phyloP scores from a whole-genome alignment of 1,140 invertebrate genomes.

The Drosophila simulans region DNA sequence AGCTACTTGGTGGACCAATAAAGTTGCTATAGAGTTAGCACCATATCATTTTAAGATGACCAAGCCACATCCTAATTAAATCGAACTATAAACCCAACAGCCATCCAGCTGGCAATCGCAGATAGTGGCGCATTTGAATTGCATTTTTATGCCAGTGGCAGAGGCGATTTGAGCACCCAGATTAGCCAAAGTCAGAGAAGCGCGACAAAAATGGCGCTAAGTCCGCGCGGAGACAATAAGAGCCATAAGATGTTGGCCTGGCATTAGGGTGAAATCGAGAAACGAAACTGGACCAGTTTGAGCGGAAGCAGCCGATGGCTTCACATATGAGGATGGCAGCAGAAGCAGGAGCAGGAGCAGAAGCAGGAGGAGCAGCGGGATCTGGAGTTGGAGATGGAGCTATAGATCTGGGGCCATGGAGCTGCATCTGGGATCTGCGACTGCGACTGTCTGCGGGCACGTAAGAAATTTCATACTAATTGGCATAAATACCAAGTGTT shows the following conservation, averaged over 20 bases:
- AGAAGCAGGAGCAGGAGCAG: neutral
- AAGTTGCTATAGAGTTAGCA: neutral
- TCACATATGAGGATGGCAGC: constrained; percentile 23
- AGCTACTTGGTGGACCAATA: too few relatives aligned
- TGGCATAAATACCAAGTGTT: constrained; percentile 85
- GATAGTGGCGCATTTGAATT: constrained; percentile 7
- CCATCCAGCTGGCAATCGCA: neutral
- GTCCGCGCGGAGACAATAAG: constrained; percentile 54
- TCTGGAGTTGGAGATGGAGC: constrained; percentile 30
- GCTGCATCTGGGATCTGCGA: constrained; percentile 24
- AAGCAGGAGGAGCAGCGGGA: neutral
- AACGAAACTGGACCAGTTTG: constrained; percentile 83
- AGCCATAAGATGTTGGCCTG: constrained; percentile 34
- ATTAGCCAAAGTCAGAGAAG: constrained; percentile 64
- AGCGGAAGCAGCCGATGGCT: constrained; percentile 74
- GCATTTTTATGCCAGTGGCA: constrained; percentile 1
- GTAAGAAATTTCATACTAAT: constrained; percentile 85
- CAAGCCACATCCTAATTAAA: neutral
- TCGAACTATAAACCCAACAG: neutral
- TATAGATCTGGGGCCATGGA: constrained; percentile 21
- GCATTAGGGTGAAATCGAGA: constrained; percentile 81
- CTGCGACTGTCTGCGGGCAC: constrained; percentile 73
- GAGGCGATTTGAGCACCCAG: constrained; percentile 51
- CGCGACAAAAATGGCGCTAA: constrained; percentile 82
- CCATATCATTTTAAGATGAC: neutral